phyloP scores from a whole-genome alignment of 2,888 invertebrate species.

The Volucella zonaria region DNA sequence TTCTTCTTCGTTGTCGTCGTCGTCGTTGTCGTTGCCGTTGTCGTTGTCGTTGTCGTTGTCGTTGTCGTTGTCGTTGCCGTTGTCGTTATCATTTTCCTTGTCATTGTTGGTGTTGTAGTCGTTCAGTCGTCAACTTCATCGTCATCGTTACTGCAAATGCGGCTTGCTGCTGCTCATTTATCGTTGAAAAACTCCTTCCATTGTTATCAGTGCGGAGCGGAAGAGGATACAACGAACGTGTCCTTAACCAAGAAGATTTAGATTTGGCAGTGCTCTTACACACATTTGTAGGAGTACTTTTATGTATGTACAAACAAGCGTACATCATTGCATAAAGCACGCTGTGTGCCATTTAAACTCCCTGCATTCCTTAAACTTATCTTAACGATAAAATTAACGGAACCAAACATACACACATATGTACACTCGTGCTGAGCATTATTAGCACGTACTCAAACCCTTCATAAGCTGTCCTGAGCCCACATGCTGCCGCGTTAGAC shows the following conservation, averaged over 20 bases:
- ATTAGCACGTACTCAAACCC: conserved; percentile 51
- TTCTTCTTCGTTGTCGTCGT: conserved; percentile 2
- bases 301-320: no score
- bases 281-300: no score
- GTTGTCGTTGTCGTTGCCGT: conserved; percentile 28
- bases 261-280: no score
- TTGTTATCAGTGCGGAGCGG: not conserved
- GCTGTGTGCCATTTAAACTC: conserved; percentile 50
- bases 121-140: conserved; percentile 36
- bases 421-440: conserved; percentile 17
- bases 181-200: conserved; percentile 21
- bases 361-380: conserved; percentile 36
- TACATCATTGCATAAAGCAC: not conserved
- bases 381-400: conserved; percentile 52
- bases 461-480: conserved; percentile 16
- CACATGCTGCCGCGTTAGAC: conserved; percentile 4
- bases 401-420: conserved; percentile 1
- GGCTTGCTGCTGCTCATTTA: conserved; percentile 61
- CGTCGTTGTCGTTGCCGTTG: conserved; percentile 28
- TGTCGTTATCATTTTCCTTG: conserved; percentile 29
- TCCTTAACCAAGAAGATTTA: conserved; percentile 23
- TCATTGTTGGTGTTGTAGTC: conserved; percentile 23
- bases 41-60: conserved; percentile 26
- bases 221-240: conserved; percentile 14
- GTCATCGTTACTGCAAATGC: conserved; percentile 48